phyloP scores from a whole-genome alignment of 2,797 vertebrate species.

The Merluccius polli region DNA sequence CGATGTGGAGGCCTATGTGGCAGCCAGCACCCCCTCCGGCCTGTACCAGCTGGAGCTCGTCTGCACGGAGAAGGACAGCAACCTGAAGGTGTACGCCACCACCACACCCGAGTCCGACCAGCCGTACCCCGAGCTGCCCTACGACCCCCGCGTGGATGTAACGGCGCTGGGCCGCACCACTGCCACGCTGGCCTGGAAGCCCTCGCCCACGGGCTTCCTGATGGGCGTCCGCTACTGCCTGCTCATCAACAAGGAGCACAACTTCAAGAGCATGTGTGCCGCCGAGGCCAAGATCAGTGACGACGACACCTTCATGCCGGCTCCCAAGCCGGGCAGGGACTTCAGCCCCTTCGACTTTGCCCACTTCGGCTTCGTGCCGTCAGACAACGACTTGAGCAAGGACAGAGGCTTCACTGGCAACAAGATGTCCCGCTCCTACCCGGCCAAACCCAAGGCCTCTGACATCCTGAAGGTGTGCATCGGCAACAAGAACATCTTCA shows the following conservation, averaged over 20 bases:
- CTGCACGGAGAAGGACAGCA: slow-evolving; percentile 96
- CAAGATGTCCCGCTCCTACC: slow-evolving; percentile 75
- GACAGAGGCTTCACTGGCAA: slow-evolving; percentile 72
- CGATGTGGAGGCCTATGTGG: slow-evolving; percentile 89
- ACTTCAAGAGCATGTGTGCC: slow-evolving; percentile 97
- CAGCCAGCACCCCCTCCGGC: slow-evolving; percentile 87
- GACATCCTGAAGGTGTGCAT: slow-evolving; percentile 92
- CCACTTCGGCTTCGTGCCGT: slow-evolving; percentile 88
- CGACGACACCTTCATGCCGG: slow-evolving; percentile 89
- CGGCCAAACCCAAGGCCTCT: slow-evolving; percentile 69
- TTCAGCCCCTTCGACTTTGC: slow-evolving; percentile 96
- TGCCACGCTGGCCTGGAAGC: slow-evolving; percentile 92
- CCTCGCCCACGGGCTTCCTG: slow-evolving; percentile 85
- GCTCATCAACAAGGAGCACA: slow-evolving; percentile 95
- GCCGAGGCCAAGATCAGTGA: slow-evolving; percentile 87
- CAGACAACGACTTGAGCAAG: slow-evolving; percentile 76
- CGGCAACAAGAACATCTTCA: slow-evolving; percentile 95
- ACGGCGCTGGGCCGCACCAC: slow-evolving; percentile 92
- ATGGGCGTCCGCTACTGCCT: slow-evolving; percentile 91
- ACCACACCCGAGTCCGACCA: slow-evolving; percentile 96
- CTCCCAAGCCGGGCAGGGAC: slow-evolving; percentile 90
- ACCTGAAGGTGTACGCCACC: slow-evolving; percentile 92
- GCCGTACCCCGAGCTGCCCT: slow-evolving; percentile 93
- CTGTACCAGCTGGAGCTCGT: slow-evolving; percentile 93
- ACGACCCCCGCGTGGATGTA: slow-evolving; percentile 92